These are phyloP conservation scores for Trichacis sp. DNA, from an alignment of 2,888 invertebrate genomes.

Conservation along the genomic window DNA sequence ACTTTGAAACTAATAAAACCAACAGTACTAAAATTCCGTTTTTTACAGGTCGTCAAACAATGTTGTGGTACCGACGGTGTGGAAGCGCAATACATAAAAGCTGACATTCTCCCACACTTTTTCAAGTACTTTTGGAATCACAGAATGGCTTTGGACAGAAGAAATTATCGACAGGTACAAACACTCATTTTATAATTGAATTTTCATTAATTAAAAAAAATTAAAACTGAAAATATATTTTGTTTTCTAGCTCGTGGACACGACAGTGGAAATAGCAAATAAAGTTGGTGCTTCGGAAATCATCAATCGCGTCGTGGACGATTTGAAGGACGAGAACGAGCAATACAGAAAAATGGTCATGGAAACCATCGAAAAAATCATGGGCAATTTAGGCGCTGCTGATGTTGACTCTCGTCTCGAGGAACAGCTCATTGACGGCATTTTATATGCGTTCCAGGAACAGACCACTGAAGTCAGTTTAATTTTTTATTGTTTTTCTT, in stretches of 20 bases:
- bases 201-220: no score
- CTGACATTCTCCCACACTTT: conserved; percentile 97
- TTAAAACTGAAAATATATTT: no score
- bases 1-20: no score
- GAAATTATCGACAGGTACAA: conserved; percentile 90
- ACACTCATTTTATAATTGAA: no score
- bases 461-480: conserved; percentile 91
- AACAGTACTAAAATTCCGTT: no score
- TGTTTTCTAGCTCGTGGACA: conserved; percentile 88
- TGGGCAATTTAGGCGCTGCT: conserved; percentile 96
- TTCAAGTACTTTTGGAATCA: conserved; percentile 99
- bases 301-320: conserved; percentile 97
- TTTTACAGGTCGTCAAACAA: conserved; percentile 91
- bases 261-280: conserved; percentile 99
- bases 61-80: conserved; percentile 99
- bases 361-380: conserved; percentile 99
- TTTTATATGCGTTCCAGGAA: conserved; percentile 99
- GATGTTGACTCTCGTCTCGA: conserved; percentile 98
- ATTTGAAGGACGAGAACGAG: conserved; percentile 99
- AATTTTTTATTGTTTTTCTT: no score
- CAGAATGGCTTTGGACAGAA: conserved; percentile 97
- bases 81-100: conserved; percentile 98
- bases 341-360: conserved; percentile 99
- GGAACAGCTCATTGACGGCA: conserved; percentile 99
- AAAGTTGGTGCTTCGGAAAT: conserved; percentile 99